Base-by-base conservation (phyloP, 2,888 invertebrate species). In the Agrilus mali region DNA sequence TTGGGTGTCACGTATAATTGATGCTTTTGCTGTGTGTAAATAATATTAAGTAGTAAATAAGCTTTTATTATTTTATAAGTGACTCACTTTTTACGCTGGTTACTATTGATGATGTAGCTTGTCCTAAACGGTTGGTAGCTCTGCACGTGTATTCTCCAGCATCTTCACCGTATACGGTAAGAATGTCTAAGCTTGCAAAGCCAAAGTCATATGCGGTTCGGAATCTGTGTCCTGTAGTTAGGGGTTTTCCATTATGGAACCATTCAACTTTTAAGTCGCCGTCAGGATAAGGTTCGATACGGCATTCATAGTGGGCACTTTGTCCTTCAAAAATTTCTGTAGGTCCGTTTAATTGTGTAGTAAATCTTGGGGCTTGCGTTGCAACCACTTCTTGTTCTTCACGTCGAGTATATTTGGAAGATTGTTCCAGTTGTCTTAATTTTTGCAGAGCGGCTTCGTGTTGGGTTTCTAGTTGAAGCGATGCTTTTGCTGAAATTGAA, bases 121-220 rank as follows among this genome's bases (percentile, higher is more conserved):
- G 80, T 53, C 92, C 93, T 49, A 88, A 70, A 53, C 80, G 81
- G 64, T 93, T 93, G 42, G 86, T 88, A 40, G 86, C 90, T 59
- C 78, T 80, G 66, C 89, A 88, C 12, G 86, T 86, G 59, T 92
- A 92, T 64, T 88, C 88, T 42, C 95, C 95, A 50, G 89, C 85
- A 65, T 97, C 97, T 70, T 93, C 93, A 14, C 86, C 85, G 58
- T 93, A 90, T 2, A 93, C 93, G 35, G 90, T 87, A 22, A 94
- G 74, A 47, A 98, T 87, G 64, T 98, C 97, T 49, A 98, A 75
- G 41, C 96, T 88, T 44, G 94, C 93, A 67, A 94, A 96, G 37
- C 97, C 97, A 65, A 98, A 97, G 64, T 97, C 96, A 60, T 86
- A 89, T 38, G 92, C 85, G 38, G 94, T 94, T 59, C 92, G 80